Evolutionary conservation across 1,140 invertebrate genomes (phyloP).

Genomic region (Neodiprion pinetum): DNA sequence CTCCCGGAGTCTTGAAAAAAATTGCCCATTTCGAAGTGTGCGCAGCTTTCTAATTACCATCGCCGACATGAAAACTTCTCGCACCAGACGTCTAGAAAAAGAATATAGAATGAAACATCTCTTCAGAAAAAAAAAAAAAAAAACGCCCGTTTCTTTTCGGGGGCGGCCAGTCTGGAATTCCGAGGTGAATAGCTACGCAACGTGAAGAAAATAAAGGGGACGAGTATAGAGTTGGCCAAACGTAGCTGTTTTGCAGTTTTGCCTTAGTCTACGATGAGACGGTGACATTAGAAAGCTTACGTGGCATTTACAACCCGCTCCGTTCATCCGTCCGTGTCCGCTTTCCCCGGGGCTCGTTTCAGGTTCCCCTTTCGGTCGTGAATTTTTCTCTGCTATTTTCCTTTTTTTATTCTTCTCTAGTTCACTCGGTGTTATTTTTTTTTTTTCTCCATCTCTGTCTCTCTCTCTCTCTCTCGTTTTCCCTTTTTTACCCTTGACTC

Average conservation of each 20-base stretch:
- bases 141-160: too few relatives aligned
- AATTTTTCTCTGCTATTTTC: neutral
- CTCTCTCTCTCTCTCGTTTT: conserved; percentile 24
- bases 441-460: conserved; percentile 23
- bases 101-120: too few relatives aligned
- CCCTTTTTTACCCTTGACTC: conserved; percentile 22
- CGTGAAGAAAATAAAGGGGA: neutral
- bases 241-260: neutral
- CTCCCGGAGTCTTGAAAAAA: too few relatives aligned
- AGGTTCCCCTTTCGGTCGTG: conserved; percentile 1
- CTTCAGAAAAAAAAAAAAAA: too few relatives aligned
- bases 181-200: neutral
- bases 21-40: too few relatives aligned
- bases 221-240: neutral
- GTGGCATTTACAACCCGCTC: conserved; percentile 33
- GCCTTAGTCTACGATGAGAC: neutral
- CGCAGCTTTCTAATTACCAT: too few relatives aligned
- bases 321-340: conserved; percentile 30
- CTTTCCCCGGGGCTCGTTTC: conserved; percentile 6
- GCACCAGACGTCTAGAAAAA: too few relatives aligned
- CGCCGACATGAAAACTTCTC: too few relatives aligned
- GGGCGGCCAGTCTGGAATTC: too few relatives aligned
- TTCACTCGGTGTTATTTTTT: conserved; percentile 18
- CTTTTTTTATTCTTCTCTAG: neutral
- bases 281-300: conserved; percentile 17